These are phyloP conservation scores for Sympetrum striolatum DNA, from an alignment of 2,888 invertebrate species.

Conservation along the genomic window DNA sequence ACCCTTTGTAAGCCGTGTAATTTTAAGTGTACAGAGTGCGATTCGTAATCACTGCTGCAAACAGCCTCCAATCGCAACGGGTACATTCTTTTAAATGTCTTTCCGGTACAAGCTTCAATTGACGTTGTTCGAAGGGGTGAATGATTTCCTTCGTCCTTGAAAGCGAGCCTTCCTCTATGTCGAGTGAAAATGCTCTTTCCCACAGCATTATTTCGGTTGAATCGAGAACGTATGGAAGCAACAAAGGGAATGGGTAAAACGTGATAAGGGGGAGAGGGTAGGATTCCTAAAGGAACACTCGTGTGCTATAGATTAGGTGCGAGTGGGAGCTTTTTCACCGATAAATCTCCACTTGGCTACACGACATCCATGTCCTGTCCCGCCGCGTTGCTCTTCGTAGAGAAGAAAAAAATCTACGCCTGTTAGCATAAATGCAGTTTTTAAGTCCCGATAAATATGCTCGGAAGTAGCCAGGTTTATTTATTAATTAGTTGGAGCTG, in stretches of 20 bases:
- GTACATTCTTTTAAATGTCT: too few species aligned
- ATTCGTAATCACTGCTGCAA: too few species aligned
- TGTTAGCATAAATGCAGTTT: slow-evolving; percentile 30
- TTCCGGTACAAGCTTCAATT: too few species aligned
- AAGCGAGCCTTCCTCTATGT: neutral
- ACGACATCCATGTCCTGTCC: slow-evolving; percentile 22
- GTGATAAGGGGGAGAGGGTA: neutral
- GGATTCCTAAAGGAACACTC: neutral
- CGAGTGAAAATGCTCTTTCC: neutral
- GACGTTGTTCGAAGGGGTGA: neutral
- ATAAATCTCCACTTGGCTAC: slow-evolving; percentile 18
- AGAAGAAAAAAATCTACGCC: neutral
- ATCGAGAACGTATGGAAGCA: neutral
- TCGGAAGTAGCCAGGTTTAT: neutral
- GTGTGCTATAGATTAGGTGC: neutral
- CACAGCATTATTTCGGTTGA: neutral
- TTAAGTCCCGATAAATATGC: slow-evolving; percentile 35
- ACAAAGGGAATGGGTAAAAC: neutral
- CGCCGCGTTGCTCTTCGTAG: neutral
- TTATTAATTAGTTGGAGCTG: slow-evolving; percentile 1
- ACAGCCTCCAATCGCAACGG: too few species aligned
- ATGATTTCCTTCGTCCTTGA: neutral
- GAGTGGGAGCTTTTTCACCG: neutral
- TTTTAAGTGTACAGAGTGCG: too few species aligned
- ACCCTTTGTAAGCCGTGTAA: too few species aligned